Base-by-base conservation (phyloP, 2,888 invertebrate genomes). In the Noctua janthina region DNA sequence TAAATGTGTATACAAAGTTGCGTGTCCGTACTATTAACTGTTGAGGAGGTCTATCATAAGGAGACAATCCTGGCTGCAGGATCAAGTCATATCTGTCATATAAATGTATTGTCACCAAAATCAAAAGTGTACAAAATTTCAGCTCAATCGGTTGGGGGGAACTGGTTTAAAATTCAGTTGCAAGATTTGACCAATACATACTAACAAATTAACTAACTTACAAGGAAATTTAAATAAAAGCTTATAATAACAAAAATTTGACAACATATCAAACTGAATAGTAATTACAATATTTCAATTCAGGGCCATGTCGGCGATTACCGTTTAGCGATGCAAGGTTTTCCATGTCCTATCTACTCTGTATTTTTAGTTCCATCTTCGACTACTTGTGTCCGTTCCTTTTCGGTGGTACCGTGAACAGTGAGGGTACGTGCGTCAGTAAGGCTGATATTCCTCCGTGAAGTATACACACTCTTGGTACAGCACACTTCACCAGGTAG, bases 381-480 rank as follows among this genome's bases (percentile, higher is more conserved):
- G 8, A 23, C 75, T 90, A 89, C 73, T 89, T 89, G 46, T 90
- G 85, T 7, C 88, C 90, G 56, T 88, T 89, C 69, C 88, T 85
- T 71, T 89, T 89, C 20, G 93, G 91, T 13, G 95, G 96, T 23
- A 92, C 92, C 0, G 93, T 93, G 92, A 96, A 96, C 51, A 98
- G 94, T 8, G 97, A 98, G 0, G 98, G 98, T 76, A 98, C 97
- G 86, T 98, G 97, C 6, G 98, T 95, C 82, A 97, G 97, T 72
- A 99, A 96, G n/a, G 98, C 98, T 87, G 98, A 97, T 90, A 99
- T 98, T 69, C 99, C 99, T 78, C 98, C 98, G 95, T 99, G 99
- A 23, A 99, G 97, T 23, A 98, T 98, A 93, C 99, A 99, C 10
- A 99, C 99, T 91, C 98, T 97, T 0, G 97, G 97, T 78, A 99